A percentile compares a stretch with the other conserved stretches of the same genome.
phyloP scores from a whole-genome alignment of 2,797 vertebrate species.

The Potorous gilbertii region DNA sequence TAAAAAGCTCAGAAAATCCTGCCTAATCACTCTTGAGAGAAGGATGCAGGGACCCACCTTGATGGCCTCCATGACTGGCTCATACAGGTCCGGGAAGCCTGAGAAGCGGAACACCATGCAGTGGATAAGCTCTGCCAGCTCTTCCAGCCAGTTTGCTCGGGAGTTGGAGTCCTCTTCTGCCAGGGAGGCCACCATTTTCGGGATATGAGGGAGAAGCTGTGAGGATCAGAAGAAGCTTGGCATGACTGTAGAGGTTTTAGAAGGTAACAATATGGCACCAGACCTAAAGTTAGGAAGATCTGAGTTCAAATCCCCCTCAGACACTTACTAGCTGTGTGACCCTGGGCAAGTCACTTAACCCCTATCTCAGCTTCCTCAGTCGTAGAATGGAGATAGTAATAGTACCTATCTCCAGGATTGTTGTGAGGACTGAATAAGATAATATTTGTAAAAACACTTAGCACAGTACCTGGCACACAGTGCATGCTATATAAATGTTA shows the following conservation, averaged over 20 bases:
- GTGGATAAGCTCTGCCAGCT: slow-evolving; percentile 87
- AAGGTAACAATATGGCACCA: not conserved
- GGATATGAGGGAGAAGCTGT: slow-evolving; percentile 88
- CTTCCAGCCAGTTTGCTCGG: slow-evolving; percentile 84
- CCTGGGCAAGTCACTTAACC: not conserved
- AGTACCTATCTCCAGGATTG: not conserved
- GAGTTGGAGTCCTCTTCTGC: slow-evolving; percentile 87
- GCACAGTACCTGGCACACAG: not conserved
- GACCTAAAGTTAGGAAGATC: not conserved
- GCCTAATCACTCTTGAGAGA: not conserved
- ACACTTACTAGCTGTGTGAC: not conserved
- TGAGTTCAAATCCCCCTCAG: not conserved
- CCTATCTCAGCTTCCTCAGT: not conserved
- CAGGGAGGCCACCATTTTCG: slow-evolving; percentile 85
- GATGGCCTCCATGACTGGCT: slow-evolving; percentile 86
- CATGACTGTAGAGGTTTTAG: not conserved
- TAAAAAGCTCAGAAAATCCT: slow-evolving; percentile 1
- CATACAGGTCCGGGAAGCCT: slow-evolving; percentile 89
- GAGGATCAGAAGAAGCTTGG: slow-evolving; percentile 48
- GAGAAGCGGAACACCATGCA: slow-evolving; percentile 90
- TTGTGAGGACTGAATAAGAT: not conserved
- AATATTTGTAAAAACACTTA: not conserved
- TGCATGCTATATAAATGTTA: not conserved
- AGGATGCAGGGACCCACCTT: slow-evolving; percentile 81
- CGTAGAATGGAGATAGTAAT: not conserved